These are phyloP conservation scores for Nemoura dubitans DNA, from an alignment of 2,888 invertebrate genomes.

Conservation along the genomic window DNA sequence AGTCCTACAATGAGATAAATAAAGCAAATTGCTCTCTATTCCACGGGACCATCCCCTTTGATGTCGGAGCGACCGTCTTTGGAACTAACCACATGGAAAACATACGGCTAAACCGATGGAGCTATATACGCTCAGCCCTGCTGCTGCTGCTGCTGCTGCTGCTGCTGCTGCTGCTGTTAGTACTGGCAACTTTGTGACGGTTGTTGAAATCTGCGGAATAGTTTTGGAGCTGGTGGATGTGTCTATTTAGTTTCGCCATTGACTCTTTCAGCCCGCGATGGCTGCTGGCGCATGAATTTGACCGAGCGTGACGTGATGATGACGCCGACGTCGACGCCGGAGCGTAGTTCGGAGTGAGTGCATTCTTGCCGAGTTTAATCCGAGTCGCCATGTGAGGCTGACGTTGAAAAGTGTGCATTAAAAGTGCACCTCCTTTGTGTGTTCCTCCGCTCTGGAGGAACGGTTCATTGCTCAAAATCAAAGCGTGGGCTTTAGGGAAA, in stretches of 20 bases:
- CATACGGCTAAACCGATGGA: neutral
- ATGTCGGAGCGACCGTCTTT: constrained; percentile 29
- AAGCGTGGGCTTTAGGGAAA: neutral
- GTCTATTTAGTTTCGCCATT: neutral
- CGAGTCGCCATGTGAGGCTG: neutral
- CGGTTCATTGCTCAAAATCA: neutral
- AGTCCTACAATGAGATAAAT: constrained; percentile 33
- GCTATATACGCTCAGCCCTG: neutral
- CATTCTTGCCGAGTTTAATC: neutral
- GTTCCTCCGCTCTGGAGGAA: neutral
- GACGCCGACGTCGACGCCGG: neutral
- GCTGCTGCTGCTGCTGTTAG: neutral
- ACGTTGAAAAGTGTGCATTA: neutral
- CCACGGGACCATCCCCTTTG: constrained; percentile 37
- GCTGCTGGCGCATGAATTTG: neutral
- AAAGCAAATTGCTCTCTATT: constrained; percentile 36
- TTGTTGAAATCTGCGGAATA: neutral
- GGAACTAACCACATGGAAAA: constrained; percentile 23
- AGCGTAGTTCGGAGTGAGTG: neutral
- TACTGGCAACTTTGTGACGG: constrained; percentile 7
- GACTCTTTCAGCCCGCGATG: neutral
- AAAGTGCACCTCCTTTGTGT: neutral
- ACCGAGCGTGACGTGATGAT: neutral
- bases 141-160: neutral
- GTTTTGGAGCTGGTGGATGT: neutral